Percentiles rank a stretch among this genome's conserved stretches.
Evolutionary conservation across 2,888 invertebrate genomes (phyloP).

Genomic region (Eilema sororculum): DNA sequence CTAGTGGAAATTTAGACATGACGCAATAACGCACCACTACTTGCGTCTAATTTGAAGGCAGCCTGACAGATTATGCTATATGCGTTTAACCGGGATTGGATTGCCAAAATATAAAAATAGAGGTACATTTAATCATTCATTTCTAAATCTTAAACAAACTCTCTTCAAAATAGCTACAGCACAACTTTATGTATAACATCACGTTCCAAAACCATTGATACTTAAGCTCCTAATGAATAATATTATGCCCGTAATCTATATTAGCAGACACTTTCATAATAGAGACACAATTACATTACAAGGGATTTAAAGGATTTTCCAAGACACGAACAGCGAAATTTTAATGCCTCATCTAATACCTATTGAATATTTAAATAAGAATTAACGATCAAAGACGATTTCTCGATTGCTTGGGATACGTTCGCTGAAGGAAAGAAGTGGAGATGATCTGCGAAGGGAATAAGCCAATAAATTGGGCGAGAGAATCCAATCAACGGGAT

Average conservation of each 20-base stretch:
- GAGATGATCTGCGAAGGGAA: constrained; percentile 29
- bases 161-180: neutral
- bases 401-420: constrained; percentile 43
- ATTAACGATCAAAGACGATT: constrained; percentile 59
- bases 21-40: no score
- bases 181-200: neutral
- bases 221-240: neutral
- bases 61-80: no score
- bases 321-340: constrained; percentile 55
- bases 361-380: constrained; percentile 80
- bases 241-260: constrained; percentile 8
- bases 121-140: no score
- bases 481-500: constrained; percentile 27
- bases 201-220: neutral
- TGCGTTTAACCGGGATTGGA: no score
- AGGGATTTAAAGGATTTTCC: constrained; percentile 58
- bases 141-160: neutral
- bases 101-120: no score
- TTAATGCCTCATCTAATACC: constrained; percentile 65
- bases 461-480: constrained; percentile 35
- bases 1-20: no score
- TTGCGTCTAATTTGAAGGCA: no score
- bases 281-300: constrained; percentile 44
- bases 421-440: constrained; percentile 31
- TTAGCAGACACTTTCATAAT: constrained; percentile 13